Evolutionary conservation across 1,140 invertebrate genomes (phyloP), one percentile per base, ranked within the genome.

Genomic region (Bactericera cockerelli): DNA sequence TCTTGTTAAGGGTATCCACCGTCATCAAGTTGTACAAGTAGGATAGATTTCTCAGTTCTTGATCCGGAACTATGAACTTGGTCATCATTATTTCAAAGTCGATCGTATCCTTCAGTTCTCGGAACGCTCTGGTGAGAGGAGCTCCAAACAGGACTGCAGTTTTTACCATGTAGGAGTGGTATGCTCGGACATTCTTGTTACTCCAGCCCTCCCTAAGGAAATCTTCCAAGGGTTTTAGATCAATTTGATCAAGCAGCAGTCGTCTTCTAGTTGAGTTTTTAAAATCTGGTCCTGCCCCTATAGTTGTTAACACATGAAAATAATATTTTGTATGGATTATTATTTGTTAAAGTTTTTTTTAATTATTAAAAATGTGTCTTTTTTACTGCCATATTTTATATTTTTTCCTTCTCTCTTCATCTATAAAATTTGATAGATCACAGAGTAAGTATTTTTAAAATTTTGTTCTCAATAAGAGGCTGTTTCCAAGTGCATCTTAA

Each of bases 11-110:
- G 8, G 22, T 49, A 19, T 49, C 4, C 42, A 49, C 42, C n/a
- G 42, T 10, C 42, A 49, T 49, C n/a, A 49, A 22, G 22, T 49
- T 49, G 42, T 49, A 49, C 42, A 49, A 49, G 42, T 49, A 49
- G 42, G 42, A 49, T 16, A 49, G n/a, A n/a, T 49, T 49, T 22
- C 42, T 49, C 42, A 49, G 22, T 22, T 49, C 42, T n/a, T 49
- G 42, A 49, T 49, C 42, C 4, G 42, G 42, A 10, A 49, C 42
- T 16, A 49, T 49, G 19, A 49, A 49, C n/a, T 49, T 49, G 42
- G 42, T 49, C 22, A 49, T 49, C 8, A 16, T 22, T 19, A 49
- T 49, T 22, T 49, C 42, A n/a, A 49, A 49, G 19, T 49, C 42
- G 3, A 49, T 49, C 8, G 42, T 10, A 19, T 49, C 42, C 22